phyloP scores from a whole-genome alignment of 1,140 invertebrate genomes.

The Zaprionus davidi region DNA sequence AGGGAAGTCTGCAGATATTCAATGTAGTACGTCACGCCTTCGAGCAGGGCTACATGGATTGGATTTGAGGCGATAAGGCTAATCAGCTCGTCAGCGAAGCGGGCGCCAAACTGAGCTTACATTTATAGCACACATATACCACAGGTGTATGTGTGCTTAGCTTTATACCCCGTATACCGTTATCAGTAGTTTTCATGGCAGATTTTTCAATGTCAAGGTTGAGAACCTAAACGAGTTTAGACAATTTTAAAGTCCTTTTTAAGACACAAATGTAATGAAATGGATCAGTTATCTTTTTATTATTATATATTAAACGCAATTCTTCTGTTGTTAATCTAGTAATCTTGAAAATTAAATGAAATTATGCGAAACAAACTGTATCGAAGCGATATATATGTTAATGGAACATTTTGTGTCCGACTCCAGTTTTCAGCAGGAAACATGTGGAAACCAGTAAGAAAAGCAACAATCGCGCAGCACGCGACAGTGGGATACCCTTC shows the following conservation, averaged over 20 bases:
- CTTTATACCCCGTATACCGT: neutral
- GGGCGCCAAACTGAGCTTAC: neutral
- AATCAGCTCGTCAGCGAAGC: neutral
- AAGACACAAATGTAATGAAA: neutral
- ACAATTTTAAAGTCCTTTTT: neutral
- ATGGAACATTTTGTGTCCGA: neutral
- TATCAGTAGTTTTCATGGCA: neutral
- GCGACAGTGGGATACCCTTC: no score
- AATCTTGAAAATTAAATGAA: no score
- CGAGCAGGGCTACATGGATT: constrained; percentile 78
- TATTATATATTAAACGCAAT: neutral
- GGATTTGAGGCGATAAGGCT: constrained; percentile 34
- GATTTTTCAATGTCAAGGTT: neutral
- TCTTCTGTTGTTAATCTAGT: neutral
- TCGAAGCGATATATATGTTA: no score
- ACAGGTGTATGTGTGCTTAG: neutral
- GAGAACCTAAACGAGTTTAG: neutral
- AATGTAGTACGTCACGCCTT: constrained; percentile 59
- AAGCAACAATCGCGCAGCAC: no score
- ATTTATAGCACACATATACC: neutral
- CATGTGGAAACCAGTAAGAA: no score
- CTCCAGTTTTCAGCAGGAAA: neutral
- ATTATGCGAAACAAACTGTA: no score
- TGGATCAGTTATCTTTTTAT: neutral
- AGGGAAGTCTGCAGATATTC: constrained; percentile 64